These are phyloP conservation scores for Acrobasis repandana DNA, from an alignment of 2,888 invertebrate genomes.

Conservation along the genomic window DNA sequence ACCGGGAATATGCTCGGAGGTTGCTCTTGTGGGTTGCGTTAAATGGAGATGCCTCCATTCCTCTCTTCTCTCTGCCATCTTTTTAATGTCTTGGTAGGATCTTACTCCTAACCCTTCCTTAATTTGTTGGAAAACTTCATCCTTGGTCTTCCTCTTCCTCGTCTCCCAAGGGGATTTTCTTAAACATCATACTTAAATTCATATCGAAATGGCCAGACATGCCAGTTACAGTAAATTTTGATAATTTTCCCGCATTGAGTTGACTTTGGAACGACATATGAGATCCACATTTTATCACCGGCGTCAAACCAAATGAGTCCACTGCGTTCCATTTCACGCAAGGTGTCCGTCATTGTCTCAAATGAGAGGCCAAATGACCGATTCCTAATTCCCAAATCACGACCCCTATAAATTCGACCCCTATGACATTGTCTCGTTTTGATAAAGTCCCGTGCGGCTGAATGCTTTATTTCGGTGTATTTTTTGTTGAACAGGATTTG, in stretches of 20 bases:
- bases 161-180: too few relatives aligned
- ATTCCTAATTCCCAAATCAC: slow-evolving; percentile 35
- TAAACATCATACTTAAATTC: too few relatives aligned
- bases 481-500: slow-evolving; percentile 13
- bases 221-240: too few relatives aligned
- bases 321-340: slow-evolving; percentile 5
- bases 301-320: background rate
- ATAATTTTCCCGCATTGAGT: background rate
- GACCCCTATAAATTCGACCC: slow-evolving; percentile 29
- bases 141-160: too few relatives aligned
- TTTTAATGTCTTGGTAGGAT: too few relatives aligned
- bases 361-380: slow-evolving; percentile 30
- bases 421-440: slow-evolving; percentile 27
- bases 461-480: slow-evolving; percentile 4
- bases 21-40: too few relatives aligned
- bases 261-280: background rate
- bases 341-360: slow-evolving; percentile 10
- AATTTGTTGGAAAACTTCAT: too few relatives aligned
- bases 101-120: too few relatives aligned
- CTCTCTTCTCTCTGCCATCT: too few relatives aligned
- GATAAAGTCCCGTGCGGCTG: slow-evolving; percentile 25
- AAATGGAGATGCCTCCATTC: too few relatives aligned
- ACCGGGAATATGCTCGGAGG: too few relatives aligned
- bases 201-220: too few relatives aligned
- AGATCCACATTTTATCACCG: background rate